A percentile compares a stretch with the other conserved stretches of the same genome.
Conservation (phyloP, 2,888 invertebrate genomes). For the Harmothoe impar region DNA sequence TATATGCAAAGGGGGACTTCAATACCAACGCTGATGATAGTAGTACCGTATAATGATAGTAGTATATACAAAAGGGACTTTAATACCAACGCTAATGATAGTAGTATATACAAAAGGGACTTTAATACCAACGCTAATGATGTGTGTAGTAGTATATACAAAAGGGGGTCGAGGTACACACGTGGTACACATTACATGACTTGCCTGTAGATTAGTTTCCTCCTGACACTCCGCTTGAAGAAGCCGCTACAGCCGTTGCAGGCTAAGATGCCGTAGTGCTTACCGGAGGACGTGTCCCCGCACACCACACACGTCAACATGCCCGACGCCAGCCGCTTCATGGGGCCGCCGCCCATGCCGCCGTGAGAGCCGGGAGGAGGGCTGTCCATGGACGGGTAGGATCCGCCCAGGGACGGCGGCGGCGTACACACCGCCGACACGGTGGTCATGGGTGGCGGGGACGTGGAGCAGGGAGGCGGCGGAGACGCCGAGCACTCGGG, state of each 20-base stretch:
- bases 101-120: not conserved
- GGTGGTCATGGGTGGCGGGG: constrained; percentile 62
- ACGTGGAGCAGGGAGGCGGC: not conserved
- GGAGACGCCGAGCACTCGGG: constrained; percentile 37
- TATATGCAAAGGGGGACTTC: too few relatives aligned
- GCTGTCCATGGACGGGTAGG: constrained; percentile 53
- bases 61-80: too few relatives aligned
- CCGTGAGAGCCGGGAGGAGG: constrained; percentile 70
- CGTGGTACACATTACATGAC: not conserved
- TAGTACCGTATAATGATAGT: too few relatives aligned
- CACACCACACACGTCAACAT: constrained; percentile 93
- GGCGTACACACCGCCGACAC: constrained; percentile 61
- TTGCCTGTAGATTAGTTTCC: constrained; percentile 98
- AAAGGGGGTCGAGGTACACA: not conserved
- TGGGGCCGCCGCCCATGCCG: constrained; percentile 69
- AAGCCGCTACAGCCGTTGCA: constrained; percentile 99
- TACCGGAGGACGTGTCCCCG: constrained; percentile 97
- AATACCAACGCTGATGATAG: too few relatives aligned
- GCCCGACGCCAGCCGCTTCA: constrained; percentile 86
- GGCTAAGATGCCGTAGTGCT: constrained; percentile 98
- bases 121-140: not conserved
- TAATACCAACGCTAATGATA: too few relatives aligned
- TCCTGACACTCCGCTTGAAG: constrained; percentile 97
- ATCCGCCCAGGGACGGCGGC: constrained; percentile 53
- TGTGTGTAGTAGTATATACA: not conserved